Conservation (phyloP, 2,888 invertebrate species). For the Meghimatium bilineatum region DNA sequence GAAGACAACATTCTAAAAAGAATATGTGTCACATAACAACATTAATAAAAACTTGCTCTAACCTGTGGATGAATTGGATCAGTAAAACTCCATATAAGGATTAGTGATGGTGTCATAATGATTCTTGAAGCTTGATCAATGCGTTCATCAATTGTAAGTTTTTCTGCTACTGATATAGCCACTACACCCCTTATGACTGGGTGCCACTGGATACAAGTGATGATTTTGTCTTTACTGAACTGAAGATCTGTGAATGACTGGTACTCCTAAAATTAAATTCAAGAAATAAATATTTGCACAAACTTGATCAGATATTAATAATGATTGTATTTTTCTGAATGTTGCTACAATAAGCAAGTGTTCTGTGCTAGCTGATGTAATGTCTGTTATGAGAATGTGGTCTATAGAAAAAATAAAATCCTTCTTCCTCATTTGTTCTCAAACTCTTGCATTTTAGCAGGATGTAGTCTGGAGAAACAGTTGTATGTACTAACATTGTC, state of each 20-base stretch:
- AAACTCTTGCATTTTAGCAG: too few relatives aligned
- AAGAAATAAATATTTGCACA: background rate
- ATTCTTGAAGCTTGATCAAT: slow-evolving; percentile 74
- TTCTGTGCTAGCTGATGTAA: too few relatives aligned
- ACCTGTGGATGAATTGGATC: slow-evolving; percentile 78
- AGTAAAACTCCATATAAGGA: slow-evolving; percentile 77
- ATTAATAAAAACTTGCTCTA: background rate
- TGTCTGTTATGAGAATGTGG: too few relatives aligned
- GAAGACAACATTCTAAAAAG: too few relatives aligned
- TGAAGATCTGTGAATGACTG: slow-evolving; percentile 78
- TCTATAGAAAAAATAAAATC: too few relatives aligned
- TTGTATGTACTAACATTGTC: too few relatives aligned
- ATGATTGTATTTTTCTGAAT: background rate
- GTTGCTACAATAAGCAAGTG: too few relatives aligned
- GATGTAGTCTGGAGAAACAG: too few relatives aligned
- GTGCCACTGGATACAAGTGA: slow-evolving; percentile 77
- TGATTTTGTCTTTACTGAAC: slow-evolving; percentile 76
- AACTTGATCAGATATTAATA: slow-evolving; percentile 4
- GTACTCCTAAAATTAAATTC: slow-evolving; percentile 71
- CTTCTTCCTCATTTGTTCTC: too few relatives aligned
- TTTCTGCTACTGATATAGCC: slow-evolving; percentile 75
- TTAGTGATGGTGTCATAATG: slow-evolving; percentile 76
- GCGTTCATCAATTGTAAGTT: slow-evolving; percentile 75
- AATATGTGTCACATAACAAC: too few relatives aligned
- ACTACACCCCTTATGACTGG: slow-evolving; percentile 75